Evolutionary conservation across 1,140 invertebrate species (phyloP).

Genomic region (Meloidogyne floridensis): DNA sequence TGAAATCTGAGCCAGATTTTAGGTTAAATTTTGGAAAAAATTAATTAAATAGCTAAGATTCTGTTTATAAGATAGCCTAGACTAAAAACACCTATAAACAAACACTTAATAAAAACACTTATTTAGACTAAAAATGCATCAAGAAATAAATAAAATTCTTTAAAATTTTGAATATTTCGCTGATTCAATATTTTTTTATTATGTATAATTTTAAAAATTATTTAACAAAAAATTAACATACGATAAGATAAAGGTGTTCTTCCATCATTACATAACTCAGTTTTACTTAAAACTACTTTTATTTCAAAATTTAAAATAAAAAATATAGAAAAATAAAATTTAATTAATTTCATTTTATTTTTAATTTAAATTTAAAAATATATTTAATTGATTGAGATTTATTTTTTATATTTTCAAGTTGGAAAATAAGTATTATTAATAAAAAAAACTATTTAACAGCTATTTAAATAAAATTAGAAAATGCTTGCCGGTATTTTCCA

Average conservation of each 20-base stretch:
- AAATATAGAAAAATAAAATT: constrained; percentile 1
- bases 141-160: too few species aligned
- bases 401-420: background rate
- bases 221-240: background rate
- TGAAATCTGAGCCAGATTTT: too few species aligned
- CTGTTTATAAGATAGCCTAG: too few species aligned
- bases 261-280: background rate
- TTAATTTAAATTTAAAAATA: background rate
- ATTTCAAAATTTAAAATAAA: background rate
- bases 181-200: too few species aligned
- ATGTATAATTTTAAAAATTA: too few species aligned
- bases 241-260: background rate
- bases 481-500: too few species aligned
- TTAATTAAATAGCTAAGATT: too few species aligned
- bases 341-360: background rate
- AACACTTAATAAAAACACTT: background rate
- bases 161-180: too few species aligned
- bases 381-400: background rate
- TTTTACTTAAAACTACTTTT: background rate
- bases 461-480: background rate
- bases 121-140: too few species aligned
- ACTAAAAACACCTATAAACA: background rate
- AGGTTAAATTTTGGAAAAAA: too few species aligned
- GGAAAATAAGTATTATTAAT: background rate
- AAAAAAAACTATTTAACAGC: background rate